Base-by-base conservation (phyloP, 2,888 invertebrate species). In the Cataglyphis albicans region DNA sequence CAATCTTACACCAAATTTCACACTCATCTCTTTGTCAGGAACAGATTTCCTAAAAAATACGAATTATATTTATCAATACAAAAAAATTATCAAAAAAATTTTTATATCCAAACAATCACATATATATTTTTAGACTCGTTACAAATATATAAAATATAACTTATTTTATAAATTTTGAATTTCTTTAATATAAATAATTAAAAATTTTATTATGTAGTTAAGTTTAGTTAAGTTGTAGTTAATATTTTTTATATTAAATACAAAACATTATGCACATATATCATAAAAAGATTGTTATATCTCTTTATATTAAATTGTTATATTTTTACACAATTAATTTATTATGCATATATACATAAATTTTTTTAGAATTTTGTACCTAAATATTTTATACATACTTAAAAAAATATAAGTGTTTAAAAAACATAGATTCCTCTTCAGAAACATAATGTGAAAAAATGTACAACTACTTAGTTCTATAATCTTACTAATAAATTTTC, bases 21-120 rank as follows among this genome's bases (percentile, higher is more conserved):
- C 35, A 64, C 6, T 21, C 21, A 55, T 35, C 21, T 64, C 35
- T 64, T 12, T 64, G 41, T 68, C 52, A 7, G 52, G 21, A 55
- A 70, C 55, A 35, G 35, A 70, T 15, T 55, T 70, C 55, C 55
- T 70, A 55, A 70, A 64, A 64, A 70, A 70, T 32, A 70, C 9
- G 55, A 70, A 70, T 70, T 70, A 70, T 35, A 70, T 15, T 21
- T 12, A 55, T 70, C 32, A 32, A 68, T 68, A 68, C 32, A 52
- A 67, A 32, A 52, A 52, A 35, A 55, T 15, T n/a, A 68, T 48
- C 32, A 52, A 3, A 68, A n/a, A 48, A 25, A 25, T 9, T 21
- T 21, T 35, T 32, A 68, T 32, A 48, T 32, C 29, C 32, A 68
- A 9, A 4, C 41, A 65, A 41, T 10, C 12, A 5, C 2, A 44